Base-by-base conservation (phyloP, 2,888 invertebrate genomes). In the Archaeoteleia sp. region DNA sequence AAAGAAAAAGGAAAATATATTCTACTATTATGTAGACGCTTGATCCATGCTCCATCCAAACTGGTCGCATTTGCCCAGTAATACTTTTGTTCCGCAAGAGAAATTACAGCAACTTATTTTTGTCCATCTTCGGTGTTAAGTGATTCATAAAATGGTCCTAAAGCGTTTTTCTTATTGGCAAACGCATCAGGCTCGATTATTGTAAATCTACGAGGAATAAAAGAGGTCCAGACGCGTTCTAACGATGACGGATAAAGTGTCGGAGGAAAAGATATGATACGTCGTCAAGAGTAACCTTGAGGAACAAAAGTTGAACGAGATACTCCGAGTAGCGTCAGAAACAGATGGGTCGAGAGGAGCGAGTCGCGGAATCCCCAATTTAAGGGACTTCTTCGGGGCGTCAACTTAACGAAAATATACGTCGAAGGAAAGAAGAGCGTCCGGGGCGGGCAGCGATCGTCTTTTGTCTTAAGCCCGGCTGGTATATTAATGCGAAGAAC, bases 401-500 rank as follows among this genome's bases (percentile, higher is more conserved):
- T 82, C 79, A 80, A 78, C 70, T 79, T 84, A 84, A 84, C 82
- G 82, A 83, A 84, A 82, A 84, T 84, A 81, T 83, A 84, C 80
- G 80, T 71, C 73, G 61, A 68, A 65, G 63, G 58, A 70, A 63
- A 67, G 63, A 60, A 70, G 70, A 48, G 61, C 66, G 70, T 57
- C 55, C 57, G 57, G 53, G 61, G 53, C 70, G 49, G 65, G 48
- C 60, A 70, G 77, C 80, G 80, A 81, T 82, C 80, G 82, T 82
- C 80, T 78, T 81, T 82, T 82, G 82, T 83, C 80, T 82, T 83
- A 84, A 84, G 83, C 83, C 79, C 74, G 71, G 80, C 74, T 70
- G 81, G 80, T 83, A 84, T 84, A 84, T 84, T 84, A 84, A 84
- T 84, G 84, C 76, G 83, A 81, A 78, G 84, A 83, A 82, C 84